phyloP scores from a whole-genome alignment of 2,888 invertebrate genomes.

The Ochropacha duplaris region DNA sequence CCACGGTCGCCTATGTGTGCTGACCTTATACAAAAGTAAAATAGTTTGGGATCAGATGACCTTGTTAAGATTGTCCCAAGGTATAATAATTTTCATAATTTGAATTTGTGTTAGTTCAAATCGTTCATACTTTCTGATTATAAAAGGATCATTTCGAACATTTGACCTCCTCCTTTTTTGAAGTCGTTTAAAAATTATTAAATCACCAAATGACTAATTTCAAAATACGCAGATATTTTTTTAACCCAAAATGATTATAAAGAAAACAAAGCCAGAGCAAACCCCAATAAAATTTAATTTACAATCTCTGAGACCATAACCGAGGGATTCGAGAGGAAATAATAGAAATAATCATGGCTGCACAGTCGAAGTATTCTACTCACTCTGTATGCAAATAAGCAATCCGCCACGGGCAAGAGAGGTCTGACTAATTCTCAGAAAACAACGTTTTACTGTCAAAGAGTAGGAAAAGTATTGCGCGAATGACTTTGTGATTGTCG shows the following conservation, averaged over 20 bases:
- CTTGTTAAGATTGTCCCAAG: too few species aligned
- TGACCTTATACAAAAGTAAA: too few species aligned
- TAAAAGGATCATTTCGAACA: too few species aligned
- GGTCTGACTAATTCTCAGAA: conserved; percentile 65
- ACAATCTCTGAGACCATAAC: conserved; percentile 16
- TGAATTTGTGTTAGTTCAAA: too few species aligned
- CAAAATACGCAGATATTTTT: too few species aligned
- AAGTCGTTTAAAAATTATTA: too few species aligned
- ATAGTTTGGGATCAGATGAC: too few species aligned
- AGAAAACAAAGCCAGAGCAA: neutral
- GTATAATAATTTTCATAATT: too few species aligned
- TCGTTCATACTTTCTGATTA: too few species aligned
- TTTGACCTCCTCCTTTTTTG: too few species aligned
- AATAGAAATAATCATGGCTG: conserved; percentile 64
- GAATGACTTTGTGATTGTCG: conserved; percentile 1
- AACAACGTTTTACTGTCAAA: conserved; percentile 54
- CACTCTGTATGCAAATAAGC: conserved; percentile 69
- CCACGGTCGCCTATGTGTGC: too few species aligned
- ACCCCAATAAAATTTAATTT: conserved; percentile 5
- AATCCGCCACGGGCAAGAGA: conserved; percentile 50
- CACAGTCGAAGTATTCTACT: conserved; percentile 36
- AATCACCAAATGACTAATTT: too few species aligned
- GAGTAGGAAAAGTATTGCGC: conserved; percentile 27
- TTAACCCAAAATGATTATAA: neutral
- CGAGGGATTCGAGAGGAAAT: conserved; percentile 37